phyloP scores from a whole-genome alignment of 1,140 invertebrate species.

The Rhopalosiphum padi region DNA sequence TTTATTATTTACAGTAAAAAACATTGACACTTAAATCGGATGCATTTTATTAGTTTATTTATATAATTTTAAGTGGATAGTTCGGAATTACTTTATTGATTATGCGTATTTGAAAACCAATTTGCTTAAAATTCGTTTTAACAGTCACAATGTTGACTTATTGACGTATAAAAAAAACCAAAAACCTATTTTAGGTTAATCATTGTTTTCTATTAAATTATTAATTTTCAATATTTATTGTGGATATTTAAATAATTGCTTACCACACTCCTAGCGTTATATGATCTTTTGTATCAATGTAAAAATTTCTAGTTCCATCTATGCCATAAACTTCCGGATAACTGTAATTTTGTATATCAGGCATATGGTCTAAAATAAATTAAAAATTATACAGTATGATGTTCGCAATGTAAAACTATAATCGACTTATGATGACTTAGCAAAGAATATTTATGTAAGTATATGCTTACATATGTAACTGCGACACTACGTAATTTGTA shows the following conservation, averaged over 20 bases:
- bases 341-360: slow-evolving; percentile 69
- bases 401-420: neutral
- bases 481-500: neutral
- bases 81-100: neutral
- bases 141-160: neutral
- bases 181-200: too few relatives aligned
- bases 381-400: neutral
- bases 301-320: slow-evolving; percentile 74
- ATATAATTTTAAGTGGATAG: neutral
- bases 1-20: neutral
- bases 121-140: neutral
- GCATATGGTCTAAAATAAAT: slow-evolving; percentile 60
- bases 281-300: slow-evolving; percentile 71
- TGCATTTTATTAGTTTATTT: neutral
- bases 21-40: neutral
- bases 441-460: neutral
- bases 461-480: neutral
- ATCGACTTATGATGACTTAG: neutral
- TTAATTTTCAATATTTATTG: neutral
- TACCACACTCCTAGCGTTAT: slow-evolving; percentile 71
- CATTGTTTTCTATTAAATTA: neutral
- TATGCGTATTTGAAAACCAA: neutral
- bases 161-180: neutral
- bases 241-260: neutral
- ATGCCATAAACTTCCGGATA: slow-evolving; percentile 69